Base-by-base conservation (phyloP, 2,888 invertebrate species). In the Mellilla xanthometata region DNA sequence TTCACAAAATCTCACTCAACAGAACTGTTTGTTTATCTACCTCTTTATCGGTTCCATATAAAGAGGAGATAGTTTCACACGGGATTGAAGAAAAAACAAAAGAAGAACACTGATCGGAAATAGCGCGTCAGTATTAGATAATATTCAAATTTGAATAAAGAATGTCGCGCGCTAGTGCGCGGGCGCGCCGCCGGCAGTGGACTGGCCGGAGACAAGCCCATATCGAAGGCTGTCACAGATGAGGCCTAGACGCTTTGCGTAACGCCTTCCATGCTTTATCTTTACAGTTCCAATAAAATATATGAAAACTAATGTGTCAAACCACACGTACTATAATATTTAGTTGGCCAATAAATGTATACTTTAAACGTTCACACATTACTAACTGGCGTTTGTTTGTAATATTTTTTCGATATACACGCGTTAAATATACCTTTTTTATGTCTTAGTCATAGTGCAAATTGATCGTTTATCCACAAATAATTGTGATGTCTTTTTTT, bases 1-100 rank as follows among this genome's bases (percentile, higher is more conserved):
- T 62, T 58, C 55, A 65, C 57, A 66, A 69, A 64, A 58, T 66
- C 58, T 65, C 60, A 42, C 47, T 34, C 59, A 61, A 69, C 60
- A 59, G 62, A 71, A 76, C 67, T 68, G 73, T 72, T 68, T 69
- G 62, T 60, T 24, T 24, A 81, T 81, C 78, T 63, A 67, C 68
- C 78, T 65, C 86, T 87, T 65, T 88, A 87, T 81, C 70, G 69
- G 28, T 62, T 54, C 36, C 52, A 58, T 72, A 87, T 87, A 88
- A 78, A 85, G 83, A 77, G 83, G 60, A 72, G 87, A 86, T 78
- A 70, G 66, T 65, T 53, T 54, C 69, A 72, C 63, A 58, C 42
- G 52, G 53, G 52, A 60, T n/a, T n/a, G n/a, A n/a, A n/a, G n/a
- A 68, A 3, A 13, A 29, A 29, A 11, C 11, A 1, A 28, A 9